Evolutionary conservation across 30 jellyfish, hydroid and myxozoan species (phyloP).

Genomic region (Catostylus mosaicus): DNA sequence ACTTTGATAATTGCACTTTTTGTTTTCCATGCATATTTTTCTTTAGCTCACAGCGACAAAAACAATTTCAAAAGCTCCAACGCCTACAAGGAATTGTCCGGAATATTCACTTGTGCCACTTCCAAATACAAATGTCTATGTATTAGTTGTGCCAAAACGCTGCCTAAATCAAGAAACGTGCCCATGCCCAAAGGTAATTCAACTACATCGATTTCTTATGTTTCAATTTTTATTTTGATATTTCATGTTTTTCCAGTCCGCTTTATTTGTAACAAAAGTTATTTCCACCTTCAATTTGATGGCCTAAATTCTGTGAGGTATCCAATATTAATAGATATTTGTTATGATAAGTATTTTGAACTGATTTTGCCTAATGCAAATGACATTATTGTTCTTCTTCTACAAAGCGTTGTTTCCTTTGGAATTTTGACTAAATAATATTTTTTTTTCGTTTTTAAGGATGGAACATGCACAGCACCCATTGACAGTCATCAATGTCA

Average conservation of each 20-base stretch:
- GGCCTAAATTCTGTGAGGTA: too few species aligned
- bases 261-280: too few species aligned
- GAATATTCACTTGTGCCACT: conserved; percentile 21
- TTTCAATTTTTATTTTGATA: too few species aligned
- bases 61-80: conserved; percentile 8
- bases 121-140: background rate
- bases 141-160: conserved; percentile 8
- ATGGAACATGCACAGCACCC: conserved; percentile 24
- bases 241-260: too few species aligned
- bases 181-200: conserved; percentile 17
- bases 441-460: conserved; percentile 10
- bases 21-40: background rate
- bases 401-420: too few species aligned
- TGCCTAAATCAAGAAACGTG: conserved; percentile 1
- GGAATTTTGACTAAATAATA: too few species aligned
- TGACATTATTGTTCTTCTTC: too few species aligned
- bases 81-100: background rate
- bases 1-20: background rate
- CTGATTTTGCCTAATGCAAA: too few species aligned
- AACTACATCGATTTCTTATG: too few species aligned
- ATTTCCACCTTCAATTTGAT: too few species aligned
- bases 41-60: background rate
- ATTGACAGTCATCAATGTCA: conserved; percentile 20
- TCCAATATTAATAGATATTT: too few species aligned
- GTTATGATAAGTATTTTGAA: too few species aligned